Evolutionary conservation across 2,113 vertebrate genomes (phyloP).

Genomic region (Cariama cristata): DNA sequence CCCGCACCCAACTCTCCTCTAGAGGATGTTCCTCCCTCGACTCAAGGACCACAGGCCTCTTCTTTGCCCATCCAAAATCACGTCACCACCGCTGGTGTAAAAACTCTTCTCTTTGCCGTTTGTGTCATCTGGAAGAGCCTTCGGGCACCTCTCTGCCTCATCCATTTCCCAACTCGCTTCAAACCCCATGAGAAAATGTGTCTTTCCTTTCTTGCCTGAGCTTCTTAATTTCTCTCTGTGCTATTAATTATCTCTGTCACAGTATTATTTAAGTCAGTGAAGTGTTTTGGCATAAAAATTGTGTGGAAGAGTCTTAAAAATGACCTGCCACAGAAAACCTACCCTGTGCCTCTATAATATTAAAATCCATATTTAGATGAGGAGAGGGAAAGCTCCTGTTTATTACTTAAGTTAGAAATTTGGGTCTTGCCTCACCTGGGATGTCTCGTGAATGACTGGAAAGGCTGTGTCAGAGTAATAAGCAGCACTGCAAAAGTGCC

Average conservation of each 20-base stretch:
- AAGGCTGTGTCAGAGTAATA: not conserved
- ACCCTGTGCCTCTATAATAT: not conserved
- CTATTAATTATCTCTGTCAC: not conserved
- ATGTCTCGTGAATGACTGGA: not conserved
- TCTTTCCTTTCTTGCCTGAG: not conserved
- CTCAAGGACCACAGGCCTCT: not conserved
- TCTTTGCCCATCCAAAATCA: not conserved
- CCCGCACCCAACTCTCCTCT: not conserved
- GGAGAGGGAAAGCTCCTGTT: not conserved
- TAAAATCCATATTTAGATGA: not conserved
- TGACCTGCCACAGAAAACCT: not conserved
- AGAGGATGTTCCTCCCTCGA: not conserved
- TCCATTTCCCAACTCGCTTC: not conserved
- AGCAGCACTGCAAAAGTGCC: not conserved
- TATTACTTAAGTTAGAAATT: not conserved
- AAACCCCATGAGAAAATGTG: not conserved
- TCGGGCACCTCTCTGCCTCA: not conserved
- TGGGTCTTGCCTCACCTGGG: not conserved
- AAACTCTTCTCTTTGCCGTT: not conserved
- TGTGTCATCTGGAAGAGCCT: not conserved
- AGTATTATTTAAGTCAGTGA: not conserved
- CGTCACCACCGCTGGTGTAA: fast-evolving
- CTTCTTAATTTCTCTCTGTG: not conserved
- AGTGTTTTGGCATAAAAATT: not conserved
- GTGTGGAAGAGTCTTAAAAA: not conserved